These are phyloP conservation scores for Lathronympha strigana DNA, from an alignment of 2,888 invertebrate genomes.

Conservation along the genomic window DNA sequence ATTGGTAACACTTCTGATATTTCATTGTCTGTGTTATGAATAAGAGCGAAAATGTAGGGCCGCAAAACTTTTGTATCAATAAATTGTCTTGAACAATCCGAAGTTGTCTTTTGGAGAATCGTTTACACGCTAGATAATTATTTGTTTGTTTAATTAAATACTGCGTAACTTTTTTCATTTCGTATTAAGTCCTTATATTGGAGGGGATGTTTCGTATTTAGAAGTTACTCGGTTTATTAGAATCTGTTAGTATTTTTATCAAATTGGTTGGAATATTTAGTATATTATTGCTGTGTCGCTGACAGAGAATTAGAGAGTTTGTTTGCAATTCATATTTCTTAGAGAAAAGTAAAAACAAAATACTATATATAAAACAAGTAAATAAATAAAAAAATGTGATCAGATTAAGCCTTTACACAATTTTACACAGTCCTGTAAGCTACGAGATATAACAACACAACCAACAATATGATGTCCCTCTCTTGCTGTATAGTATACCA, in stretches of 20 bases:
- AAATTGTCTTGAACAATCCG: conserved; percentile 40
- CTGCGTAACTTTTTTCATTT: conserved; percentile 39
- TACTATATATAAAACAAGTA: too few species aligned
- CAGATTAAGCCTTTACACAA: too few species aligned
- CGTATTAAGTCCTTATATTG: conserved; percentile 18
- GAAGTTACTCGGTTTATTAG: neutral
- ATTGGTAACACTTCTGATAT: conserved; percentile 8
- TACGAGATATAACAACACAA: too few species aligned
- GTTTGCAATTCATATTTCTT: too few species aligned
- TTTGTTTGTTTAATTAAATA: conserved; percentile 42
- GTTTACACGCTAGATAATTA: conserved; percentile 41
- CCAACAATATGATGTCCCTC: too few species aligned
- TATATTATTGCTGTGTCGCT: too few species aligned
- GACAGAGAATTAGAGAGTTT: too few species aligned
- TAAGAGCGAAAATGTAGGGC: conserved; percentile 38
- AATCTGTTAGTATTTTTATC: neutral
- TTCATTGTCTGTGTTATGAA: conserved; percentile 26
- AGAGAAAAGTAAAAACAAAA: too few species aligned
- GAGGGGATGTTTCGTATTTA: conserved; percentile 18
- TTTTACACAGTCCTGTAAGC: too few species aligned
- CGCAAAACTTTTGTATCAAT: conserved; percentile 43
- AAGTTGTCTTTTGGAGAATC: conserved; percentile 41
- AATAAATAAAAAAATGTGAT: too few species aligned
- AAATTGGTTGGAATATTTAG: too few species aligned
- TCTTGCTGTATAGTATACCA: too few species aligned